A percentile compares a stretch with the other conserved stretches of the same genome.
Conservation (phyloP, 1,140 invertebrate species). For the Steinernema feltiae region DNA sequence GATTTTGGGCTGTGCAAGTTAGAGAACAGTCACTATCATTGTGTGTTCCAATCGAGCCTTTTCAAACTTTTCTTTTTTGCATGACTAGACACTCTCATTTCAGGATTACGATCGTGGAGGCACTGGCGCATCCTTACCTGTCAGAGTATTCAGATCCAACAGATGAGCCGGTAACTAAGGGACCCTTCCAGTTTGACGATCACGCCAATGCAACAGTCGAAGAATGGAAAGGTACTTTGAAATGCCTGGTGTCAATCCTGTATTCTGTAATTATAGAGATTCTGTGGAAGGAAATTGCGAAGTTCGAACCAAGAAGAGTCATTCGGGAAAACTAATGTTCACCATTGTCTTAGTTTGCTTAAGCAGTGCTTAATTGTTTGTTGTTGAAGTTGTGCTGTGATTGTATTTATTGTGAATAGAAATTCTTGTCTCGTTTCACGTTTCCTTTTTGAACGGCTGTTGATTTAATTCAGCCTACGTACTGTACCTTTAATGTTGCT, state of each 20-base stretch:
- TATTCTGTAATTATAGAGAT: slow-evolving; percentile 35
- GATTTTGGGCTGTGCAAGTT: no score
- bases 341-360: neutral
- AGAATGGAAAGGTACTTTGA: slow-evolving; percentile 37
- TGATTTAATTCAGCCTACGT: neutral
- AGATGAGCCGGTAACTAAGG: slow-evolving; percentile 49
- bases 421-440: neutral
- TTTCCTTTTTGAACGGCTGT: neutral
- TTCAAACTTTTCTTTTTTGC: neutral
- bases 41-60: neutral
- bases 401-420: neutral
- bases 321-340: no score
- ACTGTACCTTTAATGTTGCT: no score
- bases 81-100: neutral
- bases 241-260: slow-evolving; percentile 12
- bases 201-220: slow-evolving; percentile 32
- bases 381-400: neutral
- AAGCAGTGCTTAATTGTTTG: neutral
- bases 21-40: no score
- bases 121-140: slow-evolving; percentile 39
- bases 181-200: slow-evolving; percentile 49
- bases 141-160: slow-evolving; percentile 34
- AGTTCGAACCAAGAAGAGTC: slow-evolving; percentile 26
- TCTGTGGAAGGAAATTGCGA: slow-evolving; percentile 43
- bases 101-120: slow-evolving; percentile 32